Base-by-base conservation (phyloP, 2,113 vertebrate species). In the Erythrocercus mccallii region DNA sequence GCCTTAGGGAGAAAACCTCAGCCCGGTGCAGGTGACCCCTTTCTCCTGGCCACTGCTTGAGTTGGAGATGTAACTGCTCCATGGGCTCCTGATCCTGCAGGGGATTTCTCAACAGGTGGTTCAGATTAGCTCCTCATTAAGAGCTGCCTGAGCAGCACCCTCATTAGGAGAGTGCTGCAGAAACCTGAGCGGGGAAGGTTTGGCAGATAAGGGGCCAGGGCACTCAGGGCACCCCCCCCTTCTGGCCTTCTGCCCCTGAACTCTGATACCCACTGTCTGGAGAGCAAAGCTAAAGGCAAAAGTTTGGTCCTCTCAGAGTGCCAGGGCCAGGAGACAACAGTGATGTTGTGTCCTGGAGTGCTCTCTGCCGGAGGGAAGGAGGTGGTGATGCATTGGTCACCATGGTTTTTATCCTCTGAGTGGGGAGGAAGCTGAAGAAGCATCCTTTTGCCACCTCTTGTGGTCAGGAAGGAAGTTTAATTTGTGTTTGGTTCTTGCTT, bases 111-210 rank as follows among this genome's bases (percentile, higher is more conserved):
- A 95, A 97, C 84, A 95, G 81, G 94, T 96, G 90, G 91, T 97
- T 97, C 95, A 94, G 80, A 95, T 97, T 97, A 97, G 94, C 93
- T 95, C 95, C 94, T 97, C 94, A 89, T 97, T 97, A 97, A 94
- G 72, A 86, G 83, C 81, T 0, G 66, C 58, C 85, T 47, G 81
- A 95, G 90, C 90, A 94, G 94, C 93, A 95, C 95, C 93, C 94
- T 97, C 96, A 96, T 96, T 97, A 96, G 82, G 90, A 57, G 71
- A 86, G 58, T 0, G 1, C 83, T 54, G 53, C 2, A 5, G 96
- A 95, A 97, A 96, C 64, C 11, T 33, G 94, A 89, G 90, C 7
- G 2, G 82, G 66, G 60, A 73, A 57, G 77, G 86, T 64, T 90
- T 78, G 78, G 71, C 17, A 12, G 73, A 68, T 0, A 10, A 90